Evolutionary conservation across 2,113 vertebrate genomes (phyloP).

Genomic region (Coptodon bakossiorum): DNA sequence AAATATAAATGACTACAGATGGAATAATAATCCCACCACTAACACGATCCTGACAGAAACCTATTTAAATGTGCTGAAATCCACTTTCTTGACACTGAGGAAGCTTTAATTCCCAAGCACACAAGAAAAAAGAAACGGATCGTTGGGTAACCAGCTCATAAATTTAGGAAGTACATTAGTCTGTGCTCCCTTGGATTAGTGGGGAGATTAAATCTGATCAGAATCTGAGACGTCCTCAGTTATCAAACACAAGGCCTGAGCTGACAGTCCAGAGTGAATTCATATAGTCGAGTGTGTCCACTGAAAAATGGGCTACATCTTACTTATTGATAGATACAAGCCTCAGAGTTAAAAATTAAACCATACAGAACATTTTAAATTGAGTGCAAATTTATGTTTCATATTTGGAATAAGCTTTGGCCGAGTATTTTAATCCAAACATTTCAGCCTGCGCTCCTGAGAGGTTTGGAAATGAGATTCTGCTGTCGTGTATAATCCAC

Average conservation of each 20-base stretch:
- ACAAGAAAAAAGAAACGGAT: neutral
- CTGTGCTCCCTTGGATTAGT: conserved; percentile 19
- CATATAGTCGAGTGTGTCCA: neutral
- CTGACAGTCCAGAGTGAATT: neutral
- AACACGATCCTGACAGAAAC: neutral
- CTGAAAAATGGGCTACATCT: neutral
- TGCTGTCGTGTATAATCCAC: conserved; percentile 60
- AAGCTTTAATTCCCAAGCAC: neutral
- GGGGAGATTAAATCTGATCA: conserved; percentile 28
- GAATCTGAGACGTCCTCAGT: neutral
- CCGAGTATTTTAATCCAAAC: conserved; percentile 39
- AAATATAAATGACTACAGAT: neutral
- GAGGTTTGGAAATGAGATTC: conserved; percentile 57
- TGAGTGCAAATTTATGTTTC: conserved; percentile 43
- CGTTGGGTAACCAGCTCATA: neutral
- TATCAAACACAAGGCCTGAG: neutral
- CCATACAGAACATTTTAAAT: neutral
- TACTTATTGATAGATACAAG: conserved; percentile 7
- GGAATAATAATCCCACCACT: neutral
- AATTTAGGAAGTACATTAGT: neutral
- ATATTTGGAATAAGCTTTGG: conserved; percentile 36
- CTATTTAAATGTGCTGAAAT: neutral
- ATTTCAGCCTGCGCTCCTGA: conserved; percentile 27
- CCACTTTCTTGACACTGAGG: neutral
- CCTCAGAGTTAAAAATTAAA: conserved; percentile 8